Conservation (phyloP, 1,140 invertebrate species). For the Nasonia vitripennis region DNA sequence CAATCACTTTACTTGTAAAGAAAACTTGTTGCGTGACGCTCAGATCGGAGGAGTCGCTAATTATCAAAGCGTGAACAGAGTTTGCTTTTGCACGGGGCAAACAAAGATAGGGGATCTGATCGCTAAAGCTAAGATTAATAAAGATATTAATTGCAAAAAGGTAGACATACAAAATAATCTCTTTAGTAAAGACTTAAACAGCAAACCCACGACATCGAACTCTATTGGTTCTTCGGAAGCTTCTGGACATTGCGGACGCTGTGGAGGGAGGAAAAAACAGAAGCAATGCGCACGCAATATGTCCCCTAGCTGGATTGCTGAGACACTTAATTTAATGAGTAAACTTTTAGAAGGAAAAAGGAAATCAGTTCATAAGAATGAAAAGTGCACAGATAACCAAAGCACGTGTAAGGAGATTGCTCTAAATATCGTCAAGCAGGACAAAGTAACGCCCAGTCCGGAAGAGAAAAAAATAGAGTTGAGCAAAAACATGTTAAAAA, state of each 20-base stretch:
- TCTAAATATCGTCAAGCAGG: neutral
- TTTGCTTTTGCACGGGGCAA: neutral
- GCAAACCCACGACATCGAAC: neutral
- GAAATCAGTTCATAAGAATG: neutral
- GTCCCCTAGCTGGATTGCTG: neutral
- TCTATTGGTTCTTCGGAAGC: too few relatives aligned
- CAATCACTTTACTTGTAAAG: neutral
- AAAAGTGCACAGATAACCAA: neutral
- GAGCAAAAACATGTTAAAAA: neutral
- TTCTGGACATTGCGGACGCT: neutral
- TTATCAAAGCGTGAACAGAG: neutral
- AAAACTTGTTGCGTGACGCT: neutral
- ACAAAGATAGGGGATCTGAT: neutral
- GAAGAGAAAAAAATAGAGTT: neutral
- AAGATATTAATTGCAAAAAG: neutral
- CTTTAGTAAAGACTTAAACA: neutral
- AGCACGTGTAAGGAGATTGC: too few relatives aligned
- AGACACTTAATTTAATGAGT: constrained; percentile 23
- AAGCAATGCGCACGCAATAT: neutral
- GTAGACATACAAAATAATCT: constrained; percentile 11
- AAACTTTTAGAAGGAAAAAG: constrained; percentile 30
- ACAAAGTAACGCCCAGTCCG: neutral
- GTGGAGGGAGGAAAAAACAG: constrained; percentile 15
- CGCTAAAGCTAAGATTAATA: neutral
- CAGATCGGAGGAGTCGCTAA: neutral